Evolutionary conservation across 2,888 invertebrate genomes (phyloP).

Genomic region (Drosophila emarginata): DNA sequence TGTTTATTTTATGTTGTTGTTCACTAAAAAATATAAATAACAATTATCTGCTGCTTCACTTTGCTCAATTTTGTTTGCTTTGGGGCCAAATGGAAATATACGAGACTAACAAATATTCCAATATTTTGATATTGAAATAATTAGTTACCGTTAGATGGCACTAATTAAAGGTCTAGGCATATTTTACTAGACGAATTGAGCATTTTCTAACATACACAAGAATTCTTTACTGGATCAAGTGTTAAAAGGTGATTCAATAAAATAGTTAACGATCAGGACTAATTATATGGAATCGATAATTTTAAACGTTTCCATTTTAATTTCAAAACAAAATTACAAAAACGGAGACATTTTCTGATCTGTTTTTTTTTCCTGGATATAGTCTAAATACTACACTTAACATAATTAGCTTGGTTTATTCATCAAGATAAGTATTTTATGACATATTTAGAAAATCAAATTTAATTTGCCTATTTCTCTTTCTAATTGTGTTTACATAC

Average conservation of each 20-base stretch:
- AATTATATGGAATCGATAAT: neutral
- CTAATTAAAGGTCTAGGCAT: neutral
- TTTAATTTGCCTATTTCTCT: neutral
- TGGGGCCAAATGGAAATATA: constrained; percentile 19
- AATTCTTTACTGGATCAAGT: neutral
- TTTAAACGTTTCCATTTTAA: neutral
- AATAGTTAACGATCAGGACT: no score
- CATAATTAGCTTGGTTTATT: neutral
- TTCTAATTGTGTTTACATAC: constrained; percentile 1
- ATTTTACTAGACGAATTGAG: neutral
- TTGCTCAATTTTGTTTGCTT: constrained; percentile 32
- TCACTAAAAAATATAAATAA: constrained; percentile 1
- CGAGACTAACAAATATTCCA: constrained; percentile 24
- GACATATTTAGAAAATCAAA: neutral
- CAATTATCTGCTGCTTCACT: constrained; percentile 38
- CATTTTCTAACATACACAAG: neutral
- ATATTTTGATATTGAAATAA: constrained; percentile 24
- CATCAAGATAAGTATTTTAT: neutral
- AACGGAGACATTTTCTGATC: no score
- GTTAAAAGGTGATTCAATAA: no score
- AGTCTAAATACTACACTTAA: no score
- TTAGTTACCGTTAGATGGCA: neutral
- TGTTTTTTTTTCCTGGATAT: no score
- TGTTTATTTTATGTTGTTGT: neutral
- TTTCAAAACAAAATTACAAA: no score